Conservation (phyloP, 2,888 invertebrate genomes). For the Volucella inanis region DNA sequence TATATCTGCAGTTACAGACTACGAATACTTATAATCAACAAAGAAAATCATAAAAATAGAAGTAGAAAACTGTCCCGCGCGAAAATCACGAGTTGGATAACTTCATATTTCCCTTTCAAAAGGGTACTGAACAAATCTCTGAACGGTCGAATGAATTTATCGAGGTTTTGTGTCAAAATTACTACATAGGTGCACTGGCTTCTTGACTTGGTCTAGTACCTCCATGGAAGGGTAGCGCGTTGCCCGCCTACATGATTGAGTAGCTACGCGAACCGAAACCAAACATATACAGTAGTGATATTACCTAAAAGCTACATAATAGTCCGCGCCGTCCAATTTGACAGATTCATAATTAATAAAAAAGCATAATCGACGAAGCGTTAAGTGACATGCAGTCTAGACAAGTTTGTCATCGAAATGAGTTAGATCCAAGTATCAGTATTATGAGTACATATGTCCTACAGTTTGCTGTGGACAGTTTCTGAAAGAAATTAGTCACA, state of each 20-base stretch:
- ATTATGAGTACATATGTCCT: background rate
- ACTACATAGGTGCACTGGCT: conserved; percentile 44
- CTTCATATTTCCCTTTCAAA: background rate
- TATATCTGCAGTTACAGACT: background rate
- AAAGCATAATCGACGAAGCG: conserved; percentile 16
- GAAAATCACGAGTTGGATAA: conserved; percentile 19
- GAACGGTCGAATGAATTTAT: conserved; percentile 52
- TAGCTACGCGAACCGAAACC: conserved; percentile 4
- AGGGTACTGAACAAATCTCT: conserved; percentile 6
- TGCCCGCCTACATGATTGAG: conserved; percentile 20
- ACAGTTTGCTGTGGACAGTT: conserved; percentile 2
- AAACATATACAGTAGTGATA: conserved; percentile 29
- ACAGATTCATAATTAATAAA: conserved; percentile 49
- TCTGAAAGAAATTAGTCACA: conserved; percentile 35
- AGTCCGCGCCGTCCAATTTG: conserved; percentile 56
- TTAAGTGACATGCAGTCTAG: conserved; percentile 42
- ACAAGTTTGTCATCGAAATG: background rate
- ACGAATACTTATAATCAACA: conserved; percentile 15
- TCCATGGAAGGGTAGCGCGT: background rate
- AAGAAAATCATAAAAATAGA: background rate
- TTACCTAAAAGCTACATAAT: conserved; percentile 34
- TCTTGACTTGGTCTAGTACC: conserved; percentile 56
- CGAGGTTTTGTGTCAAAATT: conserved; percentile 62
- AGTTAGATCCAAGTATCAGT: conserved; percentile 4
- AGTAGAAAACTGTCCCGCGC: conserved; percentile 13